Percentiles rank a stretch among this genome's conserved stretches.
Conservation (phyloP, 2,888 invertebrate genomes). For the Scaptomyza parva region DNA sequence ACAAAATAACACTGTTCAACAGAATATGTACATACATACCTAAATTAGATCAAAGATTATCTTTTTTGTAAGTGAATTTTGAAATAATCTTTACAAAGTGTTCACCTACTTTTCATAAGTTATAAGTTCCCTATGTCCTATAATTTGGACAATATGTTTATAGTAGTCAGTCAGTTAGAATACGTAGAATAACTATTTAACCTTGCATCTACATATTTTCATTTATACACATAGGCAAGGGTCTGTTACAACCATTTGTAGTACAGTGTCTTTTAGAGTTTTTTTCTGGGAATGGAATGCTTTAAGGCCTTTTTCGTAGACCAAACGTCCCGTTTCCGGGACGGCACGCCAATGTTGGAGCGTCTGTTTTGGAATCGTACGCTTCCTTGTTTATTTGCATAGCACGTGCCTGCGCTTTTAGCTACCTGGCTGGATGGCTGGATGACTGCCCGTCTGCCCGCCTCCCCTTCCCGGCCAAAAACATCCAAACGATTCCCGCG, state of each 20-base stretch:
- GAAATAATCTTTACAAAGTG: no score
- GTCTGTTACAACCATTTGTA: neutral
- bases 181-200: no score
- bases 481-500: neutral
- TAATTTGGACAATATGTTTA: no score
- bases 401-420: slow-evolving; percentile 60
- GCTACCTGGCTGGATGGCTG: neutral
- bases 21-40: no score
- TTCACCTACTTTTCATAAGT: no score
- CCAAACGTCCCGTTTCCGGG: slow-evolving; percentile 44
- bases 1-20: slow-evolving; percentile 51
- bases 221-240: no score
- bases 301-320: slow-evolving; percentile 47
- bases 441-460: neutral
- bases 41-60: no score
- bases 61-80: no score
- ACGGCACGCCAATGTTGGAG: slow-evolving; percentile 67
- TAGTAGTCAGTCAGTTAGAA: no score
- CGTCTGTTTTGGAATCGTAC: slow-evolving; percentile 20
- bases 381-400: slow-evolving; percentile 68
- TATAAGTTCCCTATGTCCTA: neutral
- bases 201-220: neutral
- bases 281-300: slow-evolving; percentile 42
- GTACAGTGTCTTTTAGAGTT: slow-evolving; percentile 36
- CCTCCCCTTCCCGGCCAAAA: neutral